These are phyloP conservation scores for Brienomyrus brachyistius DNA, from an alignment of 2,113 vertebrate genomes.

Conservation along the genomic window DNA sequence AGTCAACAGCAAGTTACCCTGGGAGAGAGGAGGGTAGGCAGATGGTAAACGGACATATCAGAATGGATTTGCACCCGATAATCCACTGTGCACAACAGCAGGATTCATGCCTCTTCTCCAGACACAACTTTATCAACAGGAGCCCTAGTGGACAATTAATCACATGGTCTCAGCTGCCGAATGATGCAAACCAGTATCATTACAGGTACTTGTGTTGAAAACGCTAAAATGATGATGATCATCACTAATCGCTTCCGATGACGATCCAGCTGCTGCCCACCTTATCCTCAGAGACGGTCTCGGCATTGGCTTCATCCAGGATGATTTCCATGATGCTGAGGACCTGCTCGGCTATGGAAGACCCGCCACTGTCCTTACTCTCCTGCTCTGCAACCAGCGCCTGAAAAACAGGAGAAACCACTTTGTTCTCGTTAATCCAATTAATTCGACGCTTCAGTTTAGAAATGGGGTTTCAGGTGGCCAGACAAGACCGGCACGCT, in stretches of 20 bases:
- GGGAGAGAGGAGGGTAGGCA: constrained; percentile 7
- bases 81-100: neutral
- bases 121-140: neutral
- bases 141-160: neutral
- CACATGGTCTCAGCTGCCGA: neutral
- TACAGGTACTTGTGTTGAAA: neutral
- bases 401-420: constrained; percentile 42
- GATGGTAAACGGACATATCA: neutral
- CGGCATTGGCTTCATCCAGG: constrained; percentile 92
- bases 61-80: neutral
- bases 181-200: neutral
- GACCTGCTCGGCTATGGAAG: constrained; percentile 92
- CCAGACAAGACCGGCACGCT: neutral
- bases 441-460: neutral
- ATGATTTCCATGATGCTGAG: constrained; percentile 99
- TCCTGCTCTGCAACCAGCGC: constrained; percentile 95
- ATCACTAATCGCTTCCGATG: neutral
- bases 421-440: neutral
- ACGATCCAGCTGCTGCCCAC: constrained; percentile 46
- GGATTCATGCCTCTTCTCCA: neutral
- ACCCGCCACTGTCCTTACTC: constrained; percentile 93
- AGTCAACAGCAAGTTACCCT: constrained; percentile 91
- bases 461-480: neutral
- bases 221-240: neutral
- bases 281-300: constrained; percentile 93